These are phyloP conservation scores for Stercorarius parasiticus DNA, from an alignment of 2,113 vertebrate genomes.

Conservation along the genomic window DNA sequence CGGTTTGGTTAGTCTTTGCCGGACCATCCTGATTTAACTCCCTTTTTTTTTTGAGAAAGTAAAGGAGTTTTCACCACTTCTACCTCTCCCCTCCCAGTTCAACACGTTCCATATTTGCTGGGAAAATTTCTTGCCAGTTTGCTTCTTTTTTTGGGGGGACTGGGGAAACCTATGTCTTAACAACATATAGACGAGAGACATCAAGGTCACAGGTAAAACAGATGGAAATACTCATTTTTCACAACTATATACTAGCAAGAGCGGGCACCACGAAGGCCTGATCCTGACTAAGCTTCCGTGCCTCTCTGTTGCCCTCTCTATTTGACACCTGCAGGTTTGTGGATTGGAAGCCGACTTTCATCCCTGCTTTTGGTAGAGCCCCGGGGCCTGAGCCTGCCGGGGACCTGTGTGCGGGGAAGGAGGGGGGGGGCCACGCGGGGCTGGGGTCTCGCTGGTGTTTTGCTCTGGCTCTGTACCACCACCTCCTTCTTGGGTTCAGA, in stretches of 20 bases:
- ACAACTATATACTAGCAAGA: not conserved
- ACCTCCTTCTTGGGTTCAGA: not conserved
- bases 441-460: fast-evolving
- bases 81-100: not conserved
- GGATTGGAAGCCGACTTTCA: not conserved
- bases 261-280: not conserved
- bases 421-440: not conserved
- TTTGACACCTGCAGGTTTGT: not conserved
- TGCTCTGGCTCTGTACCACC: not conserved
- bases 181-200: not conserved
- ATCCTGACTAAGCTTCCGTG: not conserved
- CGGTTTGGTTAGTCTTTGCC: not conserved
- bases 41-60: not conserved
- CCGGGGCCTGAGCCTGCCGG: not conserved
- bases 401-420: not conserved
- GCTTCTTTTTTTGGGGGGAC: not conserved
- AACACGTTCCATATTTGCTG: not conserved
- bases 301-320: not conserved
- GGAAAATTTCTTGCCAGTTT: not conserved
- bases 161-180: not conserved
- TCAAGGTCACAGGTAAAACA: not conserved
- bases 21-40: not conserved
- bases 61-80: not conserved
- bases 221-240: not conserved
- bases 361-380: not conserved